Evolutionary conservation across 2,797 vertebrate genomes (phyloP), one percentile per base, ranked within the genome.

Genomic region (Sebastiscus albofasciatus): DNA sequence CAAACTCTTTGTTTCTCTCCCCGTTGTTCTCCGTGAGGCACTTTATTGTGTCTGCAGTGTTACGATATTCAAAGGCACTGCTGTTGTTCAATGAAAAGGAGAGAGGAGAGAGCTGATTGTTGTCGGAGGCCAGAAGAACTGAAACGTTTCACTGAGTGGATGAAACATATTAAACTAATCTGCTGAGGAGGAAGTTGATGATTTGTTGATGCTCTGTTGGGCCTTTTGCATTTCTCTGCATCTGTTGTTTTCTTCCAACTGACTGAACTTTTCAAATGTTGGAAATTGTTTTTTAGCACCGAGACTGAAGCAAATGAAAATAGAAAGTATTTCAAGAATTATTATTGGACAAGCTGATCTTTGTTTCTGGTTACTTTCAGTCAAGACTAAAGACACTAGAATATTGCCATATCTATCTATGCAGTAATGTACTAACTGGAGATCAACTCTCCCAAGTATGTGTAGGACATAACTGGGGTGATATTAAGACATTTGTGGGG

Each of bases 61-160:
- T 71, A 52, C 66, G 68, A 8, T 78, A 80, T 82, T 86, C 75
- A 79, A 79, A 89, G 60, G 13, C 24, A 18, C 58, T 74, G 62
- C 59, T 84, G 77, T 62, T 80, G 67, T 61, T 78, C 55, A 46
- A 8, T 33, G 14, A 33, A n/a, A 26, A 49, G 20, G 31, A 42
- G 39, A 39, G 18, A 54, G 52, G 16, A 6, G 18, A 65, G 64
- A 72, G n/a, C 10, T 58, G 13, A 34, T 18, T 42, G 67, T 49
- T 64, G 58, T n/a, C 54, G 24, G 14, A 61, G 27, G 58, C n/a
- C 29, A 66, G 46, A 69, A 26, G 18, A 42, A 69, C 0, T 81
- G 58, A 65, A 77, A 64, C 27, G 31, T 83, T 77, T 33, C 67
- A 49, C 46, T 34, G 39, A 67, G 39, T 24, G 20, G 0, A 22